A percentile compares a stretch with the other conserved stretches of the same genome.
These are phyloP conservation scores for Salvelinus alpinus DNA, from an alignment of 2,113 vertebrate species.

Conservation along the genomic window DNA sequence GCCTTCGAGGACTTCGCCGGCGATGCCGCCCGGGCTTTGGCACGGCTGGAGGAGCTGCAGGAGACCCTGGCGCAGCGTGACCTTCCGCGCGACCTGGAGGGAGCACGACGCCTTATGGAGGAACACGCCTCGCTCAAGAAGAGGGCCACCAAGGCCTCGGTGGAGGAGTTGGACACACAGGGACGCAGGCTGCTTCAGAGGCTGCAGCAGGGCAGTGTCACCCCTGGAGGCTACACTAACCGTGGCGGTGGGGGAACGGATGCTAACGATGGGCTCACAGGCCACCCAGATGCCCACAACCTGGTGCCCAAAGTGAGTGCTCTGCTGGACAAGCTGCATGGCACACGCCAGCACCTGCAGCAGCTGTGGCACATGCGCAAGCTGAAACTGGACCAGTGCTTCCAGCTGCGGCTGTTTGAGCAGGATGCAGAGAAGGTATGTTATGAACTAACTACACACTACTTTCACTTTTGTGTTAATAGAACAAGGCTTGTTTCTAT, in stretches of 20 bases:
- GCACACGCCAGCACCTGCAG: slow-evolving; percentile 93
- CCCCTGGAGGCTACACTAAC: slow-evolving; percentile 79
- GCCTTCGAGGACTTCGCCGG: slow-evolving; percentile 94
- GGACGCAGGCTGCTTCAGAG: slow-evolving; percentile 91
- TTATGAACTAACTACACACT: neutral
- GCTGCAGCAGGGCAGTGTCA: slow-evolving; percentile 81
- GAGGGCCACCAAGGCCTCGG: slow-evolving; percentile 92
- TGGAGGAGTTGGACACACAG: slow-evolving; percentile 92
- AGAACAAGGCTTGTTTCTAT: neutral
- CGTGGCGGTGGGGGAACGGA: slow-evolving; percentile 55
- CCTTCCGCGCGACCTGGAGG: slow-evolving; percentile 91
- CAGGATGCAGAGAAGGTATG: slow-evolving; percentile 97
- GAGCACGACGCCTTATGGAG: slow-evolving; percentile 91
- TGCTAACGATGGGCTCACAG: slow-evolving; percentile 75
- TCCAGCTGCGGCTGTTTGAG: slow-evolving; percentile 95
- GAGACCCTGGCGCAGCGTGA: slow-evolving; percentile 96
- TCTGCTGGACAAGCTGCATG: slow-evolving; percentile 92
- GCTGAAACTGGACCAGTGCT: slow-evolving; percentile 97
- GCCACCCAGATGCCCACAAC: slow-evolving; percentile 89
- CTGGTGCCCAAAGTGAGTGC: slow-evolving; percentile 89
- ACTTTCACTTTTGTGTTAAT: neutral
- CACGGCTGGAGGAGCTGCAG: slow-evolving; percentile 93
- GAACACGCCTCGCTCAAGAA: slow-evolving; percentile 93
- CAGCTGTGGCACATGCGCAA: slow-evolving; percentile 98
- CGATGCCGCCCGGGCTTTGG: slow-evolving; percentile 87